Percentiles rank a stretch among this genome's conserved stretches.
Conservation (phyloP, 2,113 vertebrate genomes). For the Ginglymostoma cirratum region DNA sequence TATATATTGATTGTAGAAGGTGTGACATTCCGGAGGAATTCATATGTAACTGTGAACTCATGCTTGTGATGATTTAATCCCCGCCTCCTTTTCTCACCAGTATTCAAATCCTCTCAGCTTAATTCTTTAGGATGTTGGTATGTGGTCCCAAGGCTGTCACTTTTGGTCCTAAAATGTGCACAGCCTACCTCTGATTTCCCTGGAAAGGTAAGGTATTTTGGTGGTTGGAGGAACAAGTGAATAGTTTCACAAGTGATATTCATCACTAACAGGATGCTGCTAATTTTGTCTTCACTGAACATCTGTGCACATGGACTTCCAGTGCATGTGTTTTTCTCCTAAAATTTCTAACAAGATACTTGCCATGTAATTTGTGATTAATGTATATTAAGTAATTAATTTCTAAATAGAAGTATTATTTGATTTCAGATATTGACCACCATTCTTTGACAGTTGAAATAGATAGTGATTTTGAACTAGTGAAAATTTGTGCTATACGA, state of each 20-base stretch:
- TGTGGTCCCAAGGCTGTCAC: no score
- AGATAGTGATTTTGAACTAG: neutral
- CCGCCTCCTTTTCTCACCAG: neutral
- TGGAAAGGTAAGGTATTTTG: no score
- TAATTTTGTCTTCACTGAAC: neutral
- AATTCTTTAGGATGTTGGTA: neutral
- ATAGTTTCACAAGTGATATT: no score
- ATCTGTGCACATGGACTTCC: neutral
- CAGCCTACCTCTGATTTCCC: no score
- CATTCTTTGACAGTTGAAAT: neutral
- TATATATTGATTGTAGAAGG: neutral
- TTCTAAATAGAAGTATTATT: neutral
- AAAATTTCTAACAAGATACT: neutral
- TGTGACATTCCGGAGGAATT: neutral
- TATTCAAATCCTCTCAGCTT: neutral
- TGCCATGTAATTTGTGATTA: neutral
- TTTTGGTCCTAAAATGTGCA: no score
- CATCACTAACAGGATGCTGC: no score
- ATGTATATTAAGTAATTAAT: neutral
- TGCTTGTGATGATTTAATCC: neutral
- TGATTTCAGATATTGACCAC: neutral
- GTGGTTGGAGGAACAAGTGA: no score
- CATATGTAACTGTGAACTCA: neutral
- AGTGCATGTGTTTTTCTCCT: neutral
- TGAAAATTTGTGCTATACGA: neutral